phyloP scores from a whole-genome alignment of 2,797 vertebrate genomes.

The Galago senegalensis region DNA sequence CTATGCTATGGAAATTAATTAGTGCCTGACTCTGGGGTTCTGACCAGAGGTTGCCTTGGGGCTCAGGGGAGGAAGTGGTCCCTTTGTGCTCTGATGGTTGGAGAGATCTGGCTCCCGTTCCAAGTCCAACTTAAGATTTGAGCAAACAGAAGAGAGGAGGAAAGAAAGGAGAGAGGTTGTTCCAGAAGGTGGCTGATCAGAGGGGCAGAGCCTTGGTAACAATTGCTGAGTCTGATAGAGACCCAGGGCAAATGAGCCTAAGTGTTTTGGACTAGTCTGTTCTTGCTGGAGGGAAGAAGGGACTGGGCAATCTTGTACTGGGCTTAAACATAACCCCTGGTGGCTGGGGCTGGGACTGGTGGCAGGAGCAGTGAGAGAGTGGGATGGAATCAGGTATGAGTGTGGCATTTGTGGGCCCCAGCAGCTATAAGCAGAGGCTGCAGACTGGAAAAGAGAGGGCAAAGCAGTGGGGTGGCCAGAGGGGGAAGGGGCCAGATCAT shows the following conservation, averaged over 20 bases:
- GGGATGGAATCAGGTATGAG: background rate
- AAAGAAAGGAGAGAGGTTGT: background rate
- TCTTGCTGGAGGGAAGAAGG: background rate
- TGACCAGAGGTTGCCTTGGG: background rate
- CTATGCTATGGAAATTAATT: background rate
- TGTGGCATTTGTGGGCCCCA: background rate
- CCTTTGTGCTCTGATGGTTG: background rate
- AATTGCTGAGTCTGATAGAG: background rate
- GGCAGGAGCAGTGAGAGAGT: background rate
- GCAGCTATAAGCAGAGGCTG: background rate
- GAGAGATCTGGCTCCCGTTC: background rate
- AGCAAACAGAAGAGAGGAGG: background rate
- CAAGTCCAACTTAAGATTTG: background rate
- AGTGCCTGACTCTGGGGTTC: background rate
- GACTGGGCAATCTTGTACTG: background rate
- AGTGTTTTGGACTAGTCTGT: background rate
- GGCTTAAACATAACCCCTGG: background rate
- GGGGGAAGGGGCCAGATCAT: background rate
- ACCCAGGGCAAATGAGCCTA: background rate
- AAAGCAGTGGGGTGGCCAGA: background rate
- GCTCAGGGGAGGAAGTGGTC: background rate
- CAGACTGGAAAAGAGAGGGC: fast-evolving
- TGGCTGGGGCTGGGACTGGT: background rate
- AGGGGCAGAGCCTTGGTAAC: background rate
- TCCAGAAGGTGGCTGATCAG: background rate